These are phyloP conservation scores for Ceramica pisi DNA, from an alignment of 2,888 invertebrate species.

Conservation along the genomic window DNA sequence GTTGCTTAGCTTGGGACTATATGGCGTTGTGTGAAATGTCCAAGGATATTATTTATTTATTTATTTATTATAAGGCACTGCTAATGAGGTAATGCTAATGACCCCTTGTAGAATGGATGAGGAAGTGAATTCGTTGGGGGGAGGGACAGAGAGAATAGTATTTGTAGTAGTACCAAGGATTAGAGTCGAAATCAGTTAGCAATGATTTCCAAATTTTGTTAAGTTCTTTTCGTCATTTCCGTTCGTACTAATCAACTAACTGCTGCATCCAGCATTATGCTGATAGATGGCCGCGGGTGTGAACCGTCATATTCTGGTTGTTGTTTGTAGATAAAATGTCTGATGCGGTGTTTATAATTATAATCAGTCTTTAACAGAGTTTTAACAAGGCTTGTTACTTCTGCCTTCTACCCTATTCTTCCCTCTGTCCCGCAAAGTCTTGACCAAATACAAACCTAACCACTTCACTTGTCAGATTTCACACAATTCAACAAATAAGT, in stretches of 20 bases:
- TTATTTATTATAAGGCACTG: no score
- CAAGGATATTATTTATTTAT: no score
- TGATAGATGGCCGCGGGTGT: neutral
- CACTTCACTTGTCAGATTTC: neutral
- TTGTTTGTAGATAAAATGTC: no score
- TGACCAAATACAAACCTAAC: neutral
- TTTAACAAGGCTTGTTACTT: neutral
- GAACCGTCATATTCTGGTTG: neutral
- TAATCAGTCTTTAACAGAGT: neutral
- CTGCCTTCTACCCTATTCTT: neutral
- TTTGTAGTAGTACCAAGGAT: neutral
- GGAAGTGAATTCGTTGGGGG: conserved; percentile 19
- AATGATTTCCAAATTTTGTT: no score
- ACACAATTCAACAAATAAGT: conserved; percentile 11
- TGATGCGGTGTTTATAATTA: no score
- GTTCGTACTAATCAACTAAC: neutral
- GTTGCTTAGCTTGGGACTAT: no score
- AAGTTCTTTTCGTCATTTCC: neutral
- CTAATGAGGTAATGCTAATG: no score
- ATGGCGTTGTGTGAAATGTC: no score
- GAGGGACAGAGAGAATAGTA: neutral
- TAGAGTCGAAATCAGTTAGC: neutral
- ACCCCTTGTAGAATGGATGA: conserved; percentile 9
- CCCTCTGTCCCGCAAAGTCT: no score
- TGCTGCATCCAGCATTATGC: neutral